Percentiles rank a stretch among this genome's conserved stretches.
Conservation (phyloP, 2,113 vertebrate genomes). For the Siphamia tubifer region DNA sequence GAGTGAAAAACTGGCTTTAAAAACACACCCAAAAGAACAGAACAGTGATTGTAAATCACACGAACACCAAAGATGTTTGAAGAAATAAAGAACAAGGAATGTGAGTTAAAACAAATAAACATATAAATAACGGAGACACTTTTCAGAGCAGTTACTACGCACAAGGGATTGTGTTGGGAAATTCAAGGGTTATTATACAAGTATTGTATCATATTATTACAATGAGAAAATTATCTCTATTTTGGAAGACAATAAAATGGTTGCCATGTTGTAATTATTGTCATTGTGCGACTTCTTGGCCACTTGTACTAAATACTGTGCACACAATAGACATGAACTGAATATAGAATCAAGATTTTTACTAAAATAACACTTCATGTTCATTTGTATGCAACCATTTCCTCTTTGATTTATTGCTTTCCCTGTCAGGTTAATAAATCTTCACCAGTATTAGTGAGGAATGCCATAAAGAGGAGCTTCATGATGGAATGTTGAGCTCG, state of each 20-base stretch:
- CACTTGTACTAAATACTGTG: slow-evolving; percentile 2
- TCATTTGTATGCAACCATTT: slow-evolving; percentile 21
- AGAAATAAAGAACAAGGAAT: slow-evolving; percentile 55
- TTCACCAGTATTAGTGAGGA: slow-evolving; percentile 11
- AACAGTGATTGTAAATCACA: slow-evolving; percentile 69
- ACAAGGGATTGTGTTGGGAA: slow-evolving; percentile 49
- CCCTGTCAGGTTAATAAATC: slow-evolving; percentile 28
- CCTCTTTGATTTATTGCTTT: slow-evolving; percentile 41
- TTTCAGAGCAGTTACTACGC: slow-evolving; percentile 43
- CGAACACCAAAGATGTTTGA: slow-evolving; percentile 58
- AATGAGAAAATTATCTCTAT: slow-evolving; percentile 59
- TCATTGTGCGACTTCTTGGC: slow-evolving; percentile 49
- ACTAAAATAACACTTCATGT: slow-evolving; percentile 15
- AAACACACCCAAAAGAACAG: slow-evolving; percentile 60
- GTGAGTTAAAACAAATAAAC: slow-evolving; percentile 66
- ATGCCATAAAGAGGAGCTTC: background rate
- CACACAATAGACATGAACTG: slow-evolving; percentile 14
- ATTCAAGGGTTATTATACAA: slow-evolving; percentile 47
- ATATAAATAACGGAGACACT: slow-evolving; percentile 59
- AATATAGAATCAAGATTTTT: slow-evolving; percentile 20
- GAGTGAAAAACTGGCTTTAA: slow-evolving; percentile 57
- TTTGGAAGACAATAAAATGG: slow-evolving; percentile 59
- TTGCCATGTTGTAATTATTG: slow-evolving; percentile 55
- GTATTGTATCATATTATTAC: slow-evolving; percentile 49
- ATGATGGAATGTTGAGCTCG: slow-evolving; percentile 1